phyloP scores from a whole-genome alignment of 30 jellyfish, hydroid and myxozoan species.

The Rhopilema esculentum region DNA sequence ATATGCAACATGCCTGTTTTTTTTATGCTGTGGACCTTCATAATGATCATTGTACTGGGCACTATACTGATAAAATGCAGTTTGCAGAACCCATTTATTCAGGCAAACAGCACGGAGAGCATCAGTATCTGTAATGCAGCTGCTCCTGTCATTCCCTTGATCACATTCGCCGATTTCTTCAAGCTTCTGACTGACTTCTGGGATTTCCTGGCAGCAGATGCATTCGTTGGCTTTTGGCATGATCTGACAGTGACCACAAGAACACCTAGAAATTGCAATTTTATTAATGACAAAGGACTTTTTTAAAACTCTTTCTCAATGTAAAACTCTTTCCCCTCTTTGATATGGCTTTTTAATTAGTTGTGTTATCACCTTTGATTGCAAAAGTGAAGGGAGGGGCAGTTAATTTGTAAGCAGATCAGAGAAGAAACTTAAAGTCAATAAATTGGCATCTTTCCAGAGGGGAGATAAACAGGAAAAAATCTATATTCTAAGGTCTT shows the following conservation, averaged over 20 bases:
- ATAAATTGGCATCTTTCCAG: background rate
- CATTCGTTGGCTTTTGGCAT: slow-evolving; percentile 2
- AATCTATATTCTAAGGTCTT: background rate
- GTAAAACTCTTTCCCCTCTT: background rate
- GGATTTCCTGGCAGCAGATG: slow-evolving; percentile 1
- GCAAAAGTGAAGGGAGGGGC: background rate
- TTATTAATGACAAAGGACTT: background rate
- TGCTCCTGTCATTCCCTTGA: background rate
- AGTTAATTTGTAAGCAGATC: background rate
- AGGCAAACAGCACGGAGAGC: slow-evolving; percentile 6
- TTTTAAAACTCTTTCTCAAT: background rate
- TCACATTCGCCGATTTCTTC: background rate
- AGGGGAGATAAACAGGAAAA: background rate
- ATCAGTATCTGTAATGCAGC: slow-evolving; percentile 1
- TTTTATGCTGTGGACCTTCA: slow-evolving; percentile 1
- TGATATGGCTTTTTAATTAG: background rate
- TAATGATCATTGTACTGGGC: slow-evolving; percentile 5
- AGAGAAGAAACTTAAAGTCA: background rate
- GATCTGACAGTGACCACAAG: slow-evolving; percentile 15
- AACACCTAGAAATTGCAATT: slow-evolving; percentile 1
- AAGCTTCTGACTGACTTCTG: slow-evolving; percentile 1
- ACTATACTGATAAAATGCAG: slow-evolving; percentile 2
- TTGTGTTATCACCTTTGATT: background rate
- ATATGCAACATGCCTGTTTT: slow-evolving; percentile 3
- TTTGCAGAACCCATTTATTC: slow-evolving; percentile 14